Conservation (phyloP, 2,113 vertebrate species). For the Illadopsis cleaveri region DNA sequence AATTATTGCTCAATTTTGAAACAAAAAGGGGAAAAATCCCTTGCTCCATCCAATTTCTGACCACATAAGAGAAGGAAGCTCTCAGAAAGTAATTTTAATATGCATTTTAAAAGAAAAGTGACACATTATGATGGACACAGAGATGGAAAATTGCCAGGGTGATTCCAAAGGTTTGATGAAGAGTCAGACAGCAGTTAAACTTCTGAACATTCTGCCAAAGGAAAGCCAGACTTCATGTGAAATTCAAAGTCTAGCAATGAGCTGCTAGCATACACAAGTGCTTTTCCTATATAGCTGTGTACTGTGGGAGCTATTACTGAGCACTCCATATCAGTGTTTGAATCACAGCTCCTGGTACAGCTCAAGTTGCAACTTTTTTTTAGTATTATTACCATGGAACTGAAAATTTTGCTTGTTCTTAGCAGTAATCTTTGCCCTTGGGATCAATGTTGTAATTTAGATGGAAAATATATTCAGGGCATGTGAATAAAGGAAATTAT, state of each 20-base stretch:
- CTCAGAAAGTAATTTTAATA: background rate
- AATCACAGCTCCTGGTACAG: background rate
- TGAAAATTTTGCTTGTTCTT: background rate
- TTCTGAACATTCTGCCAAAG: background rate
- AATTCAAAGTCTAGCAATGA: background rate
- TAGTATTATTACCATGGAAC: background rate
- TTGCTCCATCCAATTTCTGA: background rate
- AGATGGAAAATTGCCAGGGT: background rate
- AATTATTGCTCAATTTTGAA: background rate
- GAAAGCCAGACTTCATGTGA: background rate
- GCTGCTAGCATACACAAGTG: background rate
- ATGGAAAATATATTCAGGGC: background rate
- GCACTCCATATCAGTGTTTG: fast-evolving
- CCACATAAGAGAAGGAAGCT: background rate
- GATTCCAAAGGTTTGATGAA: background rate
- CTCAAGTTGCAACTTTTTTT: background rate
- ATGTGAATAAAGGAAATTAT: background rate
- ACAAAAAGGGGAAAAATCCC: background rate
- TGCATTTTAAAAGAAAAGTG: background rate
- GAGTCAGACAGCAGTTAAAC: background rate
- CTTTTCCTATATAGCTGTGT: background rate
- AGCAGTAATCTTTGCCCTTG: background rate
- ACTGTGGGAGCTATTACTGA: background rate
- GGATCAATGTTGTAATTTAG: background rate
- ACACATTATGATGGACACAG: background rate